These are phyloP conservation scores for Sinonovacula constricta DNA, from an alignment of 1,140 invertebrate genomes.

Conservation along the genomic window DNA sequence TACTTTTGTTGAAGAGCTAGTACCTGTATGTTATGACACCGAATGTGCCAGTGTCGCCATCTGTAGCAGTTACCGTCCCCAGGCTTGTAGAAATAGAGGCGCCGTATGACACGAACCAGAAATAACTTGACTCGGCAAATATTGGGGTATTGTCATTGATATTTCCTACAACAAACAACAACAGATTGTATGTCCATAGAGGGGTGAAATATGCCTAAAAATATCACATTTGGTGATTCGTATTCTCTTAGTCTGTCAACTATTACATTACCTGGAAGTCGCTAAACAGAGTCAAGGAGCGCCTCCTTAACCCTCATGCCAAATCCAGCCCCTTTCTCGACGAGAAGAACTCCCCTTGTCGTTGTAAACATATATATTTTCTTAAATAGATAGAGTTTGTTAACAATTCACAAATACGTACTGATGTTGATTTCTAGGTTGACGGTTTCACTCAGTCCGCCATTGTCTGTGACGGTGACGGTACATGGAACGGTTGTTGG, in stretches of 20 bases:
- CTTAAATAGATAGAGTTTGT: too few species aligned
- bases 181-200: not conserved
- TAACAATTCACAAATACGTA: too few species aligned
- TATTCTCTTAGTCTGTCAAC: not conserved
- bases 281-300: not conserved
- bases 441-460: slow-evolving; percentile 35
- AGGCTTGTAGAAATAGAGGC: slow-evolving; percentile 16
- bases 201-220: not conserved
- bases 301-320: not conserved
- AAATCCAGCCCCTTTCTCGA: not conserved
- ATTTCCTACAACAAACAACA: slow-evolving; percentile 27
- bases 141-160: slow-evolving; percentile 55
- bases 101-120: slow-evolving; percentile 3
- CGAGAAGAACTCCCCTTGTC: not conserved
- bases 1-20: too few species aligned
- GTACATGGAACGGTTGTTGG: slow-evolving; percentile 33
- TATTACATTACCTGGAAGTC: not conserved
- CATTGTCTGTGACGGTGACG: slow-evolving; percentile 43
- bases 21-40: slow-evolving; percentile 40
- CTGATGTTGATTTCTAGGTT: slow-evolving; percentile 37
- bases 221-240: not conserved
- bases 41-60: slow-evolving; percentile 39
- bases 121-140: slow-evolving; percentile 18
- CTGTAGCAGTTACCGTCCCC: slow-evolving; percentile 32
- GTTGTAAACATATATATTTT: too few species aligned